Conservation (phyloP, 1,140 invertebrate genomes). For the Asbolus verrucosus region DNA sequence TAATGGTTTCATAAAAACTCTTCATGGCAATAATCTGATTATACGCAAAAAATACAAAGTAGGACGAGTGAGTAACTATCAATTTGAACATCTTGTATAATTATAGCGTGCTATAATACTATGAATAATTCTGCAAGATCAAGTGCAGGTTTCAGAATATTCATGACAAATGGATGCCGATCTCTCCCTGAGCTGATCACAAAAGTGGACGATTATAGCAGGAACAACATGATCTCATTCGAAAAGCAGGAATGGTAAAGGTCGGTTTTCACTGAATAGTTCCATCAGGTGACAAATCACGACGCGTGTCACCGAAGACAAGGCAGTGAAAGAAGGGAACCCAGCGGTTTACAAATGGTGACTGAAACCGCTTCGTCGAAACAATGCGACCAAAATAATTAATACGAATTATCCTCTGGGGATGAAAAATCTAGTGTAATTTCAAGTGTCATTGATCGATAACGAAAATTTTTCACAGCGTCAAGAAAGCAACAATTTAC, state of each 20-base stretch:
- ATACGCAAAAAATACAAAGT: conserved; percentile 7
- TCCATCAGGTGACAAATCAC: background rate
- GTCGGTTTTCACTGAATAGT: background rate
- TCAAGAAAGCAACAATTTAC: conserved; percentile 35
- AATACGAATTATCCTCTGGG: background rate
- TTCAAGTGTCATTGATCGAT: conserved; percentile 37
- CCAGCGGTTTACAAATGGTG: background rate
- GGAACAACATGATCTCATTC: background rate
- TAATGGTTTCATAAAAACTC: background rate
- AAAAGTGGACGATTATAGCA: too few species aligned
- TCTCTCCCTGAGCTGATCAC: too few species aligned
- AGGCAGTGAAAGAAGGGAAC: background rate
- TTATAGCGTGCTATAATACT: conserved; percentile 6
- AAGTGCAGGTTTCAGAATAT: conserved; percentile 4
- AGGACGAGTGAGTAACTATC: background rate
- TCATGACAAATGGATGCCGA: conserved; percentile 21
- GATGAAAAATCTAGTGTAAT: conserved; percentile 15
- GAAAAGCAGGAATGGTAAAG: background rate
- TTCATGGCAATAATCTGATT: conserved; percentile 12
- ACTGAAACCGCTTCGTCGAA: too few species aligned
- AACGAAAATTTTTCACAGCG: conserved; percentile 30
- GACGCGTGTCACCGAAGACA: background rate
- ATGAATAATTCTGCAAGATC: conserved; percentile 9
- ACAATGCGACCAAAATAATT: background rate
- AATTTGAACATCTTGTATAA: conserved; percentile 31